Evolutionary conservation across 2,888 invertebrate genomes (phyloP), one percentile per base, ranked within the genome.

Genomic region (Xestobium rufovillosum): DNA sequence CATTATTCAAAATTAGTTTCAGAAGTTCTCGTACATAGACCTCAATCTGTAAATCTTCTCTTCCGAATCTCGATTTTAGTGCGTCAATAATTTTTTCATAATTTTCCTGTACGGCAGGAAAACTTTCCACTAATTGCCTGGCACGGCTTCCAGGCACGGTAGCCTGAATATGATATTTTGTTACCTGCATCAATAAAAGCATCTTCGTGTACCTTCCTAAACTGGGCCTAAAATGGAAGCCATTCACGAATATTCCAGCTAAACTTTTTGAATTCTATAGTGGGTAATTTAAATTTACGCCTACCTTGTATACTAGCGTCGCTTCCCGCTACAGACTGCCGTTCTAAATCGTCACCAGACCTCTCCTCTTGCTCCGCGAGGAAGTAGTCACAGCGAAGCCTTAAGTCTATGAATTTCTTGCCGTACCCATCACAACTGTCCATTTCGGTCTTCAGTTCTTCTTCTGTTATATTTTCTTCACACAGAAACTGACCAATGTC

Each of bases 21-120:
- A 59, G 32, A 6, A 57, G 30, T 34, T 59, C 55, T 11, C 56
- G 32, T 3, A 54, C 48, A 36, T 57, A 54, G 11, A 52, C 49
- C 33, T 57, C 57, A 11, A 54, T 44, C 15, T 52, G 43, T n/a
- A 57, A 29, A 15, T 55, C 53, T 11, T 55, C 49, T 29, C 47
- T 41, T 12, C 52, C 53, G 38, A 57, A 57, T 26, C 55, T 38
- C 33, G 41, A 45, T 44, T 47, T 49, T 26, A 50, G 38, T 37
- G 42, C 34, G 13, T 49, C 41, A 8, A 48, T 40, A 2, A 43
- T 38, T 15, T 45, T 44, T 3, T 14, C n/a, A 36, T 49, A 52
- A 36, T 50, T 50, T 29, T 42, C 42, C 10, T 33, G 34, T 6
- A 23, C 37, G 6, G 43, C 30, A 4, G 47, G 44, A 36, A 39